These are phyloP conservation scores for Narcine bancroftii DNA, from an alignment of 2,113 vertebrate genomes.

Conservation along the genomic window DNA sequence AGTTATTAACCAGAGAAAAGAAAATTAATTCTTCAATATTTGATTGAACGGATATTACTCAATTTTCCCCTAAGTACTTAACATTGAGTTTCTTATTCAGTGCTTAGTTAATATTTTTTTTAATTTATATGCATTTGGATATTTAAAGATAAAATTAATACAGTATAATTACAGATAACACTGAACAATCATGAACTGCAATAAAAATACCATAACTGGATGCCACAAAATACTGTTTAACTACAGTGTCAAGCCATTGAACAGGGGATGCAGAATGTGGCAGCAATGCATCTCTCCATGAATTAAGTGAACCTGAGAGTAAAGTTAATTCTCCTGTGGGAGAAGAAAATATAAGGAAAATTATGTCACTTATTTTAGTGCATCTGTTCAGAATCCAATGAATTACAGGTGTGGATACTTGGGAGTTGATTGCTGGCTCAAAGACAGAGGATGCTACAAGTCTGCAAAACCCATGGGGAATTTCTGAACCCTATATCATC, in stretches of 20 bases:
- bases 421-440: not conserved
- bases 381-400: not conserved
- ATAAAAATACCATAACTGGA: not conserved
- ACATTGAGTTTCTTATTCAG: not conserved
- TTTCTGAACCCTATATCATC: not conserved
- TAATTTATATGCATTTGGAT: not conserved
- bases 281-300: not conserved
- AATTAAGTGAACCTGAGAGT: not conserved
- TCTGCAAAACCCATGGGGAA: not conserved
- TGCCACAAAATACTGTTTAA: not conserved
- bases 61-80: not conserved
- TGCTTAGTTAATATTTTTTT: not conserved
- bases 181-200: not conserved
- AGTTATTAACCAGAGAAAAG: not conserved
- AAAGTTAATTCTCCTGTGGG: not conserved
- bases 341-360: not conserved
- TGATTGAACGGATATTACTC: not conserved
- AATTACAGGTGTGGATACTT: not conserved
- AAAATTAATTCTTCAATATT: conserved; percentile 7
- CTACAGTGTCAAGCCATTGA: not conserved
- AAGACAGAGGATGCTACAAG: not conserved
- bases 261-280: not conserved
- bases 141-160: not conserved
- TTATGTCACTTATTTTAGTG: not conserved
- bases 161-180: not conserved